phyloP scores from a whole-genome alignment of 2,797 vertebrate genomes.

The Phrynocephalus forsythii region DNA sequence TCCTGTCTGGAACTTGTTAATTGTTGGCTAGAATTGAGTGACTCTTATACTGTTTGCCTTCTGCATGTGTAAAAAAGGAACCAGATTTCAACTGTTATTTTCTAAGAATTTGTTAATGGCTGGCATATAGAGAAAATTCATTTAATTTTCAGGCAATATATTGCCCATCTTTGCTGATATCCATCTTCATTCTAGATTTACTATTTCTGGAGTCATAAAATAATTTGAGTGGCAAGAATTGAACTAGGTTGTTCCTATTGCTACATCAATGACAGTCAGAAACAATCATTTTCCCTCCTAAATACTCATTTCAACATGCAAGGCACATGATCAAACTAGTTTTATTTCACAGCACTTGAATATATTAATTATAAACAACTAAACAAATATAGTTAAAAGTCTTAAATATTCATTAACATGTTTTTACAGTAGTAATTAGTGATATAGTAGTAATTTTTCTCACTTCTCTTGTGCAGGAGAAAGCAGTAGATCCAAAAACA shows the following conservation, averaged over 20 bases:
- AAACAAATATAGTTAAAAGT: neutral
- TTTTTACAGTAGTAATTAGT: neutral
- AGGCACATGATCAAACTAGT: neutral
- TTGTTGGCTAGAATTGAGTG: too few relatives aligned
- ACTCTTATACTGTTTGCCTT: too few relatives aligned
- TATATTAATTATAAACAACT: neutral
- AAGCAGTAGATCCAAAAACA: slow-evolving; percentile 95
- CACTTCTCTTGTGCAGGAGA: slow-evolving; percentile 82
- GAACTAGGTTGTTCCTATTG: neutral
- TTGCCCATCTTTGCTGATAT: neutral
- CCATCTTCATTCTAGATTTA: neutral
- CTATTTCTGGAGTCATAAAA: neutral
- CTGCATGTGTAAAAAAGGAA: too few relatives aligned
- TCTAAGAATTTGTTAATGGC: too few relatives aligned
- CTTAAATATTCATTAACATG: neutral
- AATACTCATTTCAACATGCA: neutral
- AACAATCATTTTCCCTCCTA: too few relatives aligned
- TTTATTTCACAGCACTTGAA: neutral
- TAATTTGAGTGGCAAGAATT: neutral
- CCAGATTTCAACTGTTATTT: too few relatives aligned
- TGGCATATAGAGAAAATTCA: neutral
- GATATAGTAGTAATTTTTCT: neutral
- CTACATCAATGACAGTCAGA: neutral
- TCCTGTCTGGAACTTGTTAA: too few relatives aligned
- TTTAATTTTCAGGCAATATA: neutral